phyloP scores from a whole-genome alignment of 2,113 vertebrate species.

The Anarrhichthys ocellatus region DNA sequence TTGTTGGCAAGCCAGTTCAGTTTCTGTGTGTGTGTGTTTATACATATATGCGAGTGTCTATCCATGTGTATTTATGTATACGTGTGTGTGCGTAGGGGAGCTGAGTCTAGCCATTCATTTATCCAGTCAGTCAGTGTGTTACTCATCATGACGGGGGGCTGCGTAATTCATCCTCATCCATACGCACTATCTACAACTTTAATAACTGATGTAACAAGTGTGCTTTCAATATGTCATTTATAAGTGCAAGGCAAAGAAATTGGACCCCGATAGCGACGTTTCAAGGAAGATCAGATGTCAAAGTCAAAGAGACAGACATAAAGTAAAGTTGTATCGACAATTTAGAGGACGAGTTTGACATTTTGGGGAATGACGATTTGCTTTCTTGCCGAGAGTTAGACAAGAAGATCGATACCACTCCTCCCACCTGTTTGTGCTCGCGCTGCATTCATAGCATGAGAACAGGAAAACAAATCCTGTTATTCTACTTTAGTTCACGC shows the following conservation, averaged over 20 bases:
- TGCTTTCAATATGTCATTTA: neutral
- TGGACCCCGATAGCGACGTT: too few relatives aligned
- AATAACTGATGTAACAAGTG: neutral
- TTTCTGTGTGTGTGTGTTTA: neutral
- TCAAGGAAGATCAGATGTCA: neutral
- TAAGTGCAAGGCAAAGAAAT: neutral
- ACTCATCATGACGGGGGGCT: constrained; percentile 59
- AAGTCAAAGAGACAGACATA: neutral
- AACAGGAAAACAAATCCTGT: neutral
- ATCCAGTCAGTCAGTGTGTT: constrained; percentile 52
- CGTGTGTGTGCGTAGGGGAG: constrained; percentile 16
- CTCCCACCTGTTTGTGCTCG: neutral
- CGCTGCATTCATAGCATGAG: neutral
- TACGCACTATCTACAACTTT: constrained; percentile 1
- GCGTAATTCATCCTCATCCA: constrained; percentile 29
- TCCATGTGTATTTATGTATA: neutral
- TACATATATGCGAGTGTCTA: neutral
- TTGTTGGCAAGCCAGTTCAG: constrained; percentile 13
- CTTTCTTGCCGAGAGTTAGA: neutral
- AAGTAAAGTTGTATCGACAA: neutral
- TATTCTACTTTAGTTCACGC: neutral
- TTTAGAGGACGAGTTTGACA: neutral
- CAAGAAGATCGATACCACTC: neutral
- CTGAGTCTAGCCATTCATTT: constrained; percentile 42
- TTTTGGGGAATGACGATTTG: neutral